These are phyloP conservation scores for Hololepta plana DNA, from an alignment of 2,888 invertebrate genomes.

Conservation along the genomic window DNA sequence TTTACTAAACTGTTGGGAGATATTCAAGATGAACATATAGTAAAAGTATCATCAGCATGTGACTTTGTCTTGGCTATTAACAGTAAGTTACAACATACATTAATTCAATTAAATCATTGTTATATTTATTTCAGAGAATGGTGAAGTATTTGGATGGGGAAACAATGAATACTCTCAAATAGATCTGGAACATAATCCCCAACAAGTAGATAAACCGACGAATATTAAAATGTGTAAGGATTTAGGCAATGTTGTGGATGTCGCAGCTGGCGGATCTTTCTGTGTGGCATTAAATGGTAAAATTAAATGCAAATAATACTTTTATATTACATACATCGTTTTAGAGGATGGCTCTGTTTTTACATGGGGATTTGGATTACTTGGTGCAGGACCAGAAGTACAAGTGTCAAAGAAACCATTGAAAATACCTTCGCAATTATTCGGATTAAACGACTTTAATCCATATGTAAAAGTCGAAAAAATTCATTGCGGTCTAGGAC, in stretches of 20 bases:
- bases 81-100: slow-evolving; percentile 31
- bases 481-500: slow-evolving; percentile 54
- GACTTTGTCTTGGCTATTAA: slow-evolving; percentile 83
- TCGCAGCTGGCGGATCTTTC: slow-evolving; percentile 74
- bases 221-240: slow-evolving; percentile 41
- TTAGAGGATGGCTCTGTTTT: slow-evolving; percentile 68
- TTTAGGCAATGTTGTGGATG: slow-evolving; percentile 58
- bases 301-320: slow-evolving; percentile 7
- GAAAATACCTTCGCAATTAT: slow-evolving; percentile 58
- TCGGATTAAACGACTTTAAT: slow-evolving; percentile 73
- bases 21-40: slow-evolving; percentile 61
- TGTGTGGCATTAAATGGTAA: slow-evolving; percentile 69
- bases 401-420: slow-evolving; percentile 47
- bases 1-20: slow-evolving; percentile 59
- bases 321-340: slow-evolving; percentile 4
- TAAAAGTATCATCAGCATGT: slow-evolving; percentile 58
- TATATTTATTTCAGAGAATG: slow-evolving; percentile 42
- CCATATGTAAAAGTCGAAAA: slow-evolving; percentile 44
- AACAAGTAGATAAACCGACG: slow-evolving; percentile 58
- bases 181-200: slow-evolving; percentile 31
- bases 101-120: no score
- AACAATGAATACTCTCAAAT: slow-evolving; percentile 88
- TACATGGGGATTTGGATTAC: slow-evolving; percentile 86
- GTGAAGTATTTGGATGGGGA: slow-evolving; percentile 93
- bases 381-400: slow-evolving; percentile 75